Percentiles rank a stretch among this genome's conserved stretches.
These are phyloP conservation scores for Meles meles DNA, from an alignment of 2,113 vertebrate species.

Conservation along the genomic window DNA sequence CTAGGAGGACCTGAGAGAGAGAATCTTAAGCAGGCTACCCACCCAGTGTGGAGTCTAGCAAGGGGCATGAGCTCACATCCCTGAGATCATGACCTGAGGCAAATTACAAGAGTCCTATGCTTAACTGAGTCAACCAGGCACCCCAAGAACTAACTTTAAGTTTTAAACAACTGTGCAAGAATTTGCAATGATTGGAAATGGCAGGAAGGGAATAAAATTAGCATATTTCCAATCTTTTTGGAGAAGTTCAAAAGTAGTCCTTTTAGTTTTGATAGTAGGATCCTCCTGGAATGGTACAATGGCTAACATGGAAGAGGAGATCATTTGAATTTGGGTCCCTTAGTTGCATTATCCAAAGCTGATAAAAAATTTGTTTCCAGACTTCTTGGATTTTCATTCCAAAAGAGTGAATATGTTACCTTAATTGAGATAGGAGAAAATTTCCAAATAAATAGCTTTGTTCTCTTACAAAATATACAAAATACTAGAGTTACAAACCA, in stretches of 20 bases:
- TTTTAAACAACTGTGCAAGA: not conserved
- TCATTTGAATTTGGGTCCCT: not conserved
- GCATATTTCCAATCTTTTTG: not conserved
- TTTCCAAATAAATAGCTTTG: not conserved
- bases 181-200: not conserved
- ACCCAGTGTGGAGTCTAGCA: not conserved
- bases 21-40: not conserved
- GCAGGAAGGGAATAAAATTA: not conserved
- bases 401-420: not conserved
- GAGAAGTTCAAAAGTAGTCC: not conserved
- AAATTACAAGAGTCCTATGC: not conserved
- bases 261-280: not conserved
- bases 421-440: not conserved
- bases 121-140: not conserved
- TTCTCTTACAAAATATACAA: not conserved
- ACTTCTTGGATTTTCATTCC: not conserved
- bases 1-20: not conserved
- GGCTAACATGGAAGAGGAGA: not conserved
- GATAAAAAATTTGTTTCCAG: not conserved
- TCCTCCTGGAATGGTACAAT: not conserved
- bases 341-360: not conserved
- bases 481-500: not conserved
- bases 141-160: not conserved
- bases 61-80: not conserved
- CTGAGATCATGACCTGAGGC: not conserved